Evolutionary conservation across 2,797 vertebrate genomes (phyloP), one percentile per base, ranked within the genome.

Genomic region (Aldrovandia affinis): DNA sequence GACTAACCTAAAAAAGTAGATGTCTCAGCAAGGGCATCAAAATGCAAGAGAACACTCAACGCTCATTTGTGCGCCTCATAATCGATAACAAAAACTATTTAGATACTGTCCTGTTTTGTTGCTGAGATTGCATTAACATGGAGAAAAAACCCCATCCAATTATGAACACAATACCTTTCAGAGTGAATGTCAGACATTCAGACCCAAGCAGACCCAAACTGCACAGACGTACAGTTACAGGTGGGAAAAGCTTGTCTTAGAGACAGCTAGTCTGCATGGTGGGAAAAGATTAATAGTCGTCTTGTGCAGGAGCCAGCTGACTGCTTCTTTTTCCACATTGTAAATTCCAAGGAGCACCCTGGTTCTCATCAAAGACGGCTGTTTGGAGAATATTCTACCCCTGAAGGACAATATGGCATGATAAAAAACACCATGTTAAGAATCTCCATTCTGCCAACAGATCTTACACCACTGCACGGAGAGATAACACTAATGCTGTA

Each of bases 241-340:
- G 36, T 36, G 33, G 3, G 15, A 39, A 80, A 59, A 39, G 6
- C 25, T 7, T 36, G 6, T 50, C 25, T 47, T 65, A 28, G 8
- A 65, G 59, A 15, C 80, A 47, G 42, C n/a, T 10, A 52, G 59
- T 65, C 59, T 47, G 36, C 33, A 36, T 65, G 5, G 22, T 61
- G 57, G 55, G 30, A 47, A 42, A n/a, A 25, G 28, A 81, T 81
- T 18, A 68, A 44, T 39, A 39, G 25, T 8, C 14, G 44, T 68
- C 57, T 47, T 25, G 39, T 47, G 61, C n/a, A 57, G 68, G 81
- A 82, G 63, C 59, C 42, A n/a, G n/a, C 44, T 82, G 57, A 22
- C 79, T 55, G 52, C 33, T 59, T 4, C 8, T 61, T 57, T 61
- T 28, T 15, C 36, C 2, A 50, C 39, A 61, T 14, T 44, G 55